These are phyloP conservation scores for Suillia variegata DNA, from an alignment of 2,888 invertebrate species.

Conservation along the genomic window DNA sequence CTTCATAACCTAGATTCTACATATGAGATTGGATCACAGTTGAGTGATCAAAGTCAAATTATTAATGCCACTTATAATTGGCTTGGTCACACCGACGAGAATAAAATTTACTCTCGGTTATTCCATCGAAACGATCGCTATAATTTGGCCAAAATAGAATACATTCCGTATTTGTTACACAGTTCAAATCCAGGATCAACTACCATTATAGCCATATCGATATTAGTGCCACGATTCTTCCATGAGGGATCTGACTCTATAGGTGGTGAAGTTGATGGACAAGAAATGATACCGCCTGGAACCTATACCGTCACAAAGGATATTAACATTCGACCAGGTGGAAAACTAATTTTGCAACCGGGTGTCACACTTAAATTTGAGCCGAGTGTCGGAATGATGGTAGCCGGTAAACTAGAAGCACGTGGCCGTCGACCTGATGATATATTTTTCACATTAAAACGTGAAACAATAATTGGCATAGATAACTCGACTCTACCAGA, in stretches of 20 bases:
- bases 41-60: slow-evolving; percentile 89
- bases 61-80: slow-evolving; percentile 96
- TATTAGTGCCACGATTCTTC: slow-evolving; percentile 80
- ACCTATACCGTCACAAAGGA: slow-evolving; percentile 92
- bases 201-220: slow-evolving; percentile 76
- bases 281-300: slow-evolving; percentile 79
- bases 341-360: slow-evolving; percentile 83
- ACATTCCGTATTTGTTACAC: slow-evolving; percentile 88
- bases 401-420: slow-evolving; percentile 89
- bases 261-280: slow-evolving; percentile 93
- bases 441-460: slow-evolving; percentile 78
- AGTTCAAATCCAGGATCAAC: slow-evolving; percentile 88
- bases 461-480: slow-evolving; percentile 71
- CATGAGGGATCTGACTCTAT: slow-evolving; percentile 73
- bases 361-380: slow-evolving; percentile 90
- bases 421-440: slow-evolving; percentile 79
- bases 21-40: slow-evolving; percentile 94
- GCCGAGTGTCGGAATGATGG: slow-evolving; percentile 93
- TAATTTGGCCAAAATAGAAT: slow-evolving; percentile 90
- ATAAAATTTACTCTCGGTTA: slow-evolving; percentile 74
- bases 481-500: slow-evolving; percentile 69
- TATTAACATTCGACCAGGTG: slow-evolving; percentile 93
- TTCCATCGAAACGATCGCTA: slow-evolving; percentile 91
- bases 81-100: slow-evolving; percentile 79
- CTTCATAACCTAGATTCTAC: slow-evolving; percentile 87